Base-by-base conservation (phyloP, 2,797 vertebrate genomes). In the Pelobates cultripes region DNA sequence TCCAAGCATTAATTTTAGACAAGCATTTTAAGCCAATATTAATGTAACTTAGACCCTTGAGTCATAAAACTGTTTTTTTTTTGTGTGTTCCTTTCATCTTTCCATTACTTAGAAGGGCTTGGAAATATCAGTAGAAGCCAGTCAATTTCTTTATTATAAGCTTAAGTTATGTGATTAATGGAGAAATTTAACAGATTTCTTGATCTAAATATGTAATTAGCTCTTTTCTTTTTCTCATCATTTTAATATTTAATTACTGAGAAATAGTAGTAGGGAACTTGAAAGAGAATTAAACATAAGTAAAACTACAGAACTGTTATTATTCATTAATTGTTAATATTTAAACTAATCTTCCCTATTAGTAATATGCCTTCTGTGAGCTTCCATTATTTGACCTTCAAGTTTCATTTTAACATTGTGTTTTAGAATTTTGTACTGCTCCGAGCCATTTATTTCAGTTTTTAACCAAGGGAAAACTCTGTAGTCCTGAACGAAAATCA, bases 251-350 rank as follows among this genome's bases (percentile, higher is more conserved):
- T 84, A 79, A 84, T 79, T 71, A 84, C 70, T 42, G 3, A 64
- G 40, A 5, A 73, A 75, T 69, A 79, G 44, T 53, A 42, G 40
- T 15, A 40, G 7, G n/a, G 44, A 63, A 66, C 82, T 74, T 84
- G 77, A 84, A 84, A 84, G 73, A 41, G 82, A 84, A 84, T 84
- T 75, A 84, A 79, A 84, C 67, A 84, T 79, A 44, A 71, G 57
- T 71, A 75, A 79, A 79, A 84, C 76, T 70, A 63, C 55, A 75
- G 71, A 75, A 61, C 57, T 41, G 43, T 84, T 84, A 84, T 75
- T 75, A 75, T 75, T 84, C 82, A 84, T 83, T 75, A 83, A 83
- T 83, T 83, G 81, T 78, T 83, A 79, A 83, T 83, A 83, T 79
- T 69, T 51, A 40, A 66, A 69, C 77, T 84, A 84, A 84, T 84